Evolutionary conservation across 1,140 invertebrate species (phyloP), one percentile per base, ranked within the genome.

Genomic region (Dinoponera quadriceps): DNA sequence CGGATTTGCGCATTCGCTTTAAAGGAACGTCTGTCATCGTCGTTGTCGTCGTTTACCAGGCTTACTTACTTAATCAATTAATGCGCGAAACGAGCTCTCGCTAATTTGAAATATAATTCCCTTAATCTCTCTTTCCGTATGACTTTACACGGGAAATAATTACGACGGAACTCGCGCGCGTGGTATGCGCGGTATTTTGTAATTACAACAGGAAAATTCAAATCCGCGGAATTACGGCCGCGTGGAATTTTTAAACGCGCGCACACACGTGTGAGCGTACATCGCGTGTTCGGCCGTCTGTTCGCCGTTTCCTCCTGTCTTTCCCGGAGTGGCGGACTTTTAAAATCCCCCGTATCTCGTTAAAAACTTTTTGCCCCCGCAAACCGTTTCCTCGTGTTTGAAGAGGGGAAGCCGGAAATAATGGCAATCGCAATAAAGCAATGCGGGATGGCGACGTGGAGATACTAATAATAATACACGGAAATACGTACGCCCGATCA

Each of bases 131-230:
- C 27, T 57, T 14, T 44, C 38, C 38, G 38, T 38, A 54, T 38
- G 20, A 66, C 33, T 77, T 66, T 38, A 44, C 38, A 44, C 9
- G 11, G 2, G 20, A 55, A 77, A 77, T 66, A 77, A 77, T 77
- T 51, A 66, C 44, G n/a, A 14, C 13, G 71, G 48, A 62, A 49
- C 33, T 3, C 33, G n/a, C 1, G 20, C 62, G 3, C 38, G 16
- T 7, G 62, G 49, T 55, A 77, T 66, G 29, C 20, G 4, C 33
- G 16, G 16, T 22, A 77, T 77, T 77, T 66, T 66, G 27, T 66
- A 66, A 66, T 77, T 77, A 77, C 55, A 77, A 66, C 48, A 22
- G 20, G 59, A 33, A 77, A 65, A 77, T 77, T 66, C 38, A 66
- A 77, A 77, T 77, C 48, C 74, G 44, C 16, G 29, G 5, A 54